phyloP scores from a whole-genome alignment of 2,888 invertebrate genomes.

The Rhynchonema sp. region DNA sequence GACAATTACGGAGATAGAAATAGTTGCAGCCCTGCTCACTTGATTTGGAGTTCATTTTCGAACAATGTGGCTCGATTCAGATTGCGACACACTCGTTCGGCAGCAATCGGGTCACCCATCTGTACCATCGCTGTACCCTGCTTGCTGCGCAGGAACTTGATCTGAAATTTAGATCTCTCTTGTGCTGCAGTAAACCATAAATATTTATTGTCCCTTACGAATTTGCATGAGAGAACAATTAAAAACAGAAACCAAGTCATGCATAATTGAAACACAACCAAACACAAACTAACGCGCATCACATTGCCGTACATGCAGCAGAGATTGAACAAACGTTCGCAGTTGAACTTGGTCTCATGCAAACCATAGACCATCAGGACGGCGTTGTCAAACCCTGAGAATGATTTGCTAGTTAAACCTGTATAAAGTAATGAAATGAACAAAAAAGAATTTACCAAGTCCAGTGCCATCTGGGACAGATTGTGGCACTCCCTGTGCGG shows the following conservation, averaged over 20 bases:
- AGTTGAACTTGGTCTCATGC: constrained; percentile 73
- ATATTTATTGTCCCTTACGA: too few species aligned
- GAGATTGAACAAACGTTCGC: constrained; percentile 82
- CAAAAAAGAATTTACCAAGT: too few species aligned
- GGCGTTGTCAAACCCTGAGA: constrained; percentile 42
- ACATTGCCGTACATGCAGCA: constrained; percentile 97
- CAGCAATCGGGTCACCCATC: constrained; percentile 83
- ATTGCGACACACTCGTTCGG: constrained; percentile 80
- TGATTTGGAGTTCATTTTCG: constrained; percentile 51
- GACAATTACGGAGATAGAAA: too few species aligned
- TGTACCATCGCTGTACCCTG: constrained; percentile 97
- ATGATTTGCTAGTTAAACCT: too few species aligned
- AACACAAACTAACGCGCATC: constrained; percentile 53
- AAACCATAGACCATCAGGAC: constrained; percentile 96
- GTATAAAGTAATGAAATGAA: too few species aligned
- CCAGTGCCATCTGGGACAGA: too few species aligned
- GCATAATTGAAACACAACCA: too few species aligned
- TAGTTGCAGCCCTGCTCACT: constrained; percentile 34
- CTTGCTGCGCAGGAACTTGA: constrained; percentile 91
- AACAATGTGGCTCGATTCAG: constrained; percentile 71
- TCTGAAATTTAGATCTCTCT: too few species aligned
- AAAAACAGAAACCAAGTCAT: too few species aligned
- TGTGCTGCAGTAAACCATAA: too few species aligned
- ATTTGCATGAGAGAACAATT: too few species aligned
- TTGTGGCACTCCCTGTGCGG: too few species aligned